These are phyloP conservation scores for Eublepharis macularius DNA, from an alignment of 2,113 vertebrate species.

Conservation along the genomic window DNA sequence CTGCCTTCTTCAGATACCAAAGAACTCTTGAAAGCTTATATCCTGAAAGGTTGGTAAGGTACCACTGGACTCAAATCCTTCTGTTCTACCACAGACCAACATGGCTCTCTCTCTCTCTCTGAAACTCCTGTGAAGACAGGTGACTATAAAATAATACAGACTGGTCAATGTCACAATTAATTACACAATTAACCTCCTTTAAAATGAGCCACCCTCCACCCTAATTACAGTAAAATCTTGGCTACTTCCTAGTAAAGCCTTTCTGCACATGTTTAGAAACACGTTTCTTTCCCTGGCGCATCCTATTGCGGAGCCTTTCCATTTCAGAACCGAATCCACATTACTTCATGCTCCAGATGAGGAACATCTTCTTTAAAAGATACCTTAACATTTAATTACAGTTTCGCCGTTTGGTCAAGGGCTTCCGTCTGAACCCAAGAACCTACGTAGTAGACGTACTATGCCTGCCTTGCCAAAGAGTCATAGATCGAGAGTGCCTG, in stretches of 20 bases:
- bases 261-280: background rate
- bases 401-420: background rate
- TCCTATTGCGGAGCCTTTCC: background rate
- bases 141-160: no score
- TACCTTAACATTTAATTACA: no score
- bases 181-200: no score
- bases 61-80: background rate
- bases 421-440: background rate
- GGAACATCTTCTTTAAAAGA: no score
- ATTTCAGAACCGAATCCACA: background rate
- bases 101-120: no score
- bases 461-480: no score
- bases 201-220: no score
- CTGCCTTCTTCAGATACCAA: no score
- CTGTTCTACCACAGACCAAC: background rate
- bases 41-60: no score
- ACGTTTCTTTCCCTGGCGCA: background rate
- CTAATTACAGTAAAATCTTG: background rate
- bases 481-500: background rate
- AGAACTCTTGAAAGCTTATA: no score
- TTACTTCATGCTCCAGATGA: background rate
- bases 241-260: background rate
- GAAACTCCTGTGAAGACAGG: no score
- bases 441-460: background rate
- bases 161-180: no score